Conservation (phyloP, 2,113 vertebrate species). For the Hippocampus barbouri region DNA sequence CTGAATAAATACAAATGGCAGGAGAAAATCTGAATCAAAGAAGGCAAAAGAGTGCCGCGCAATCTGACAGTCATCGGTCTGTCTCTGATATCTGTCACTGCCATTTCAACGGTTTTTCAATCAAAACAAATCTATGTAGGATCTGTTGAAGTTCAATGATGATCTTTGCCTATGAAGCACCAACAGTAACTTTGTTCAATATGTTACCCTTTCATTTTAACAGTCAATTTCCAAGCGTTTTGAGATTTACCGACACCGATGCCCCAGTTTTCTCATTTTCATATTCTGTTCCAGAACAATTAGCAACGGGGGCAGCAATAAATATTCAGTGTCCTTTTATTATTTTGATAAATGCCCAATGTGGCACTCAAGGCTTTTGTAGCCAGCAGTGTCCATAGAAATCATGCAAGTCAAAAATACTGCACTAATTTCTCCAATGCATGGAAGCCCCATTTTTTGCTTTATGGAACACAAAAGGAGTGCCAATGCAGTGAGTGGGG, state of each 20-base stretch:
- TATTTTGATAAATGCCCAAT: neutral
- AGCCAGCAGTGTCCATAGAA: neutral
- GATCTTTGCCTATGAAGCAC: neutral
- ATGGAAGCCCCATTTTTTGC: neutral
- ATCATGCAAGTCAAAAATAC: too few relatives aligned
- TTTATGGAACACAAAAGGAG: neutral
- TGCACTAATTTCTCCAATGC: too few relatives aligned
- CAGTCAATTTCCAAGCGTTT: neutral
- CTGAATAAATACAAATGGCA: slow-evolving; percentile 27
- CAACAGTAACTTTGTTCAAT: neutral
- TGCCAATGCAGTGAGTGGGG: neutral
- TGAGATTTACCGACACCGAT: neutral
- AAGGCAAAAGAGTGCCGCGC: slow-evolving; percentile 12
- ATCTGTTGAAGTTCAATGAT: slow-evolving; percentile 15
- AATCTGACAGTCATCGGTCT: slow-evolving; percentile 11
- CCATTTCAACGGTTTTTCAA: slow-evolving; percentile 21
- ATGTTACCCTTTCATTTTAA: neutral
- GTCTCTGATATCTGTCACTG: slow-evolving; percentile 32
- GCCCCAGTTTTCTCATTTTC: neutral
- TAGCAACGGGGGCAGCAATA: neutral
- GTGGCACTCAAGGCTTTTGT: neutral
- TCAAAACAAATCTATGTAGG: neutral
- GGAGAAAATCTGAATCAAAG: slow-evolving; percentile 21
- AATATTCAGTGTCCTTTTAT: neutral
- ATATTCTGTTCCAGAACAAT: neutral